A percentile compares a stretch with the other conserved stretches of the same genome.
These are phyloP conservation scores for Nematopogon swammerdamellus DNA, from an alignment of 2,888 invertebrate species.

Conservation along the genomic window DNA sequence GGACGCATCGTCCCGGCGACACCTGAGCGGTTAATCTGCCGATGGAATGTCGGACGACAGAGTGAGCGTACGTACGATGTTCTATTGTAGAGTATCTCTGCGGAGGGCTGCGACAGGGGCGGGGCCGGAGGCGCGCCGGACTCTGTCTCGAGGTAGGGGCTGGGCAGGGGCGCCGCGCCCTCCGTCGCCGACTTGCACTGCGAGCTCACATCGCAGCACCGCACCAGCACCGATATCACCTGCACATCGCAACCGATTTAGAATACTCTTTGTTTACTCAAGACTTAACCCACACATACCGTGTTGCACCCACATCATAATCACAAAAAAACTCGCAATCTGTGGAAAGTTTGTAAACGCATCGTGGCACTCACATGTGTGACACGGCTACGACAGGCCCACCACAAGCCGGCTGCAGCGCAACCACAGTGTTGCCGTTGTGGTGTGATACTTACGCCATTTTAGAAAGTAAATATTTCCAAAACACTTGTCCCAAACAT, in stretches of 20 bases:
- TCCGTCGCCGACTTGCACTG: slow-evolving; percentile 60
- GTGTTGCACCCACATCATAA: neutral
- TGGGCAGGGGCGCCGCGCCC: slow-evolving; percentile 60
- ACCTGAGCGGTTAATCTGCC: no score
- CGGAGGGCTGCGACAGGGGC: slow-evolving; percentile 51
- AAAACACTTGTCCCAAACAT: no score
- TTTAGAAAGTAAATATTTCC: no score
- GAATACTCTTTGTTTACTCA: no score
- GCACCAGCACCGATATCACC: slow-evolving; percentile 82
- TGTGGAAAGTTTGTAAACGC: neutral
- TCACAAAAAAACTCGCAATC: neutral
- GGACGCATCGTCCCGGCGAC: no score
- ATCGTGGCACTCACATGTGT: neutral
- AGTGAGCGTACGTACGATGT: slow-evolving; percentile 66
- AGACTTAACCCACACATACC: neutral
- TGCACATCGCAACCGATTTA: no score
- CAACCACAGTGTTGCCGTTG: no score
- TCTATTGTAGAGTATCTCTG: slow-evolving; percentile 78
- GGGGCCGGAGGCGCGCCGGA: slow-evolving; percentile 47
- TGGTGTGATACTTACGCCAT: no score
- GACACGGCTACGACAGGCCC: no score
- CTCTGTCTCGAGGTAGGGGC: slow-evolving; percentile 61
- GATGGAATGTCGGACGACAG: no score
- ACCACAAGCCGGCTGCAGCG: no score
- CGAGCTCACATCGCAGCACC: slow-evolving; percentile 86